phyloP scores from a whole-genome alignment of 2,888 invertebrate genomes.

The Pristionchus entomophagus region DNA sequence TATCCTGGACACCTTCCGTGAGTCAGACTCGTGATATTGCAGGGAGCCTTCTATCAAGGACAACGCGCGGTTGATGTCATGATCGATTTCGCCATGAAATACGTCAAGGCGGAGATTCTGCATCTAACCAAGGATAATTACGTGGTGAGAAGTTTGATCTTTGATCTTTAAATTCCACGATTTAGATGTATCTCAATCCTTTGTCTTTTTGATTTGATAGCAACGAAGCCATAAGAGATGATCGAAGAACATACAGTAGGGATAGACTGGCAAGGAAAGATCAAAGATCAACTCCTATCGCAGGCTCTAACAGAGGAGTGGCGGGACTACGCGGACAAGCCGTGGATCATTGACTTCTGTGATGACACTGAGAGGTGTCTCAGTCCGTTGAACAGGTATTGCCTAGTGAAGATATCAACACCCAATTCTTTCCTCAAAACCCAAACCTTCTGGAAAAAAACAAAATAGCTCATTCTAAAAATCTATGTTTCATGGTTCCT shows the following conservation, averaged over 20 bases:
- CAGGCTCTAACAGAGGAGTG: constrained; percentile 61
- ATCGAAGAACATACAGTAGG: neutral
- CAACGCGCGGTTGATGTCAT: constrained; percentile 81
- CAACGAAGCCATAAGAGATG: neutral
- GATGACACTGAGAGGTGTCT: constrained; percentile 67
- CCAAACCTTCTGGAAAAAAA: too few relatives aligned
- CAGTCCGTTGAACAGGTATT: constrained; percentile 53
- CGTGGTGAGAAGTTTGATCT: constrained; percentile 45
- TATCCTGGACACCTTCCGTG: too few relatives aligned
- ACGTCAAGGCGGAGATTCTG: constrained; percentile 77
- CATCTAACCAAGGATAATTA: constrained; percentile 65
- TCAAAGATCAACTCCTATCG: neutral
- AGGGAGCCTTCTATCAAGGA: constrained; percentile 82
- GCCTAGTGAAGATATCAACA: too few relatives aligned
- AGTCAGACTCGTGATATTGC: constrained; percentile 72
- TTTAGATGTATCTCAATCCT: neutral
- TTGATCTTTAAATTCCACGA: neutral
- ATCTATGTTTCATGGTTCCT: too few relatives aligned
- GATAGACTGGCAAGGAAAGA: neutral
- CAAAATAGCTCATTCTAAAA: too few relatives aligned
- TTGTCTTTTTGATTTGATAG: neutral
- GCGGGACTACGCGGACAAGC: constrained; percentile 69
- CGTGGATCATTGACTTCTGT: constrained; percentile 81
- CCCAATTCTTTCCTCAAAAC: too few relatives aligned
- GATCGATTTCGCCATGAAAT: constrained; percentile 82